Conservation (phyloP, 2,113 vertebrate species). For the Ivindomyrus marchei region DNA sequence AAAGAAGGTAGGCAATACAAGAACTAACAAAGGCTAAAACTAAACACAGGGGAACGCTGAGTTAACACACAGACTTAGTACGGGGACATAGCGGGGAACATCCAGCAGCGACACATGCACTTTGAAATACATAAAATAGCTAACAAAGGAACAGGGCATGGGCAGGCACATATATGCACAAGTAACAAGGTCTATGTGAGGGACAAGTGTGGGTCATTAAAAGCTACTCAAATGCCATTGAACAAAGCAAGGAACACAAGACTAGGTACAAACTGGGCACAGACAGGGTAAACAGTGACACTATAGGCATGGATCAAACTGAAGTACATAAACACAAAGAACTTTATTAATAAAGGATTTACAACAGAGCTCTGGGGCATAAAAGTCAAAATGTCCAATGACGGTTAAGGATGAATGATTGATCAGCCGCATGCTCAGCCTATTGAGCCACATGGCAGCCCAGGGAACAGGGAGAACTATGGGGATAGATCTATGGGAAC, state of each 20-base stretch:
- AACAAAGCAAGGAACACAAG: background rate
- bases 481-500: background rate
- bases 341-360: background rate
- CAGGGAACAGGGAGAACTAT: background rate
- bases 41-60: background rate
- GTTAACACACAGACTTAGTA: background rate
- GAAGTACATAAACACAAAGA: background rate
- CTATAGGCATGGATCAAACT: background rate
- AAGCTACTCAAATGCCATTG: background rate
- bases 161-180: background rate
- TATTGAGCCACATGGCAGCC: background rate
- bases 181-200: background rate
- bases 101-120: background rate
- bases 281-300: background rate
- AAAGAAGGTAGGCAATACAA: background rate
- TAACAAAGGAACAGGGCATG: background rate
- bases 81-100: background rate
- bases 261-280: background rate
- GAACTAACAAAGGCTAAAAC: background rate
- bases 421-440: background rate
- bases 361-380: background rate
- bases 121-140: background rate
- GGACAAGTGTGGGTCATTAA: background rate
- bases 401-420: background rate
- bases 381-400: background rate